These are phyloP conservation scores for Cromileptes altivelis DNA, from an alignment of 2,113 vertebrate species.

Conservation along the genomic window DNA sequence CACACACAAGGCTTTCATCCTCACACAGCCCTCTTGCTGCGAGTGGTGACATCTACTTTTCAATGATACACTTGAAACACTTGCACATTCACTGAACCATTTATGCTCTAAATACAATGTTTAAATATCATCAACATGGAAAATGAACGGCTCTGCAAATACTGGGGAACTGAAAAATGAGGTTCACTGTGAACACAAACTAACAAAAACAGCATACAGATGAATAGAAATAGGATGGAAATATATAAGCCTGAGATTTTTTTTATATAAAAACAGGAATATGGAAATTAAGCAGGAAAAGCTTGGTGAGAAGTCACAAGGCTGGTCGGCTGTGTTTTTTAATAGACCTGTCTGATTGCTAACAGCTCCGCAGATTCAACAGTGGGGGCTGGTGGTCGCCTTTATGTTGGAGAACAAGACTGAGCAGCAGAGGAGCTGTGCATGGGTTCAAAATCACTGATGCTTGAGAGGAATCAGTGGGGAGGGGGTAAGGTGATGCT, in stretches of 20 bases:
- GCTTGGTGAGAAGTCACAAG: background rate
- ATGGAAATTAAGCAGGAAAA: slow-evolving; percentile 8
- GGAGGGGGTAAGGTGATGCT: slow-evolving; percentile 30
- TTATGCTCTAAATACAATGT: background rate
- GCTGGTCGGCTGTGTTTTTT: background rate
- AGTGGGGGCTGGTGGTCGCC: slow-evolving; percentile 36
- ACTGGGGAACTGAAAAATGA: slow-evolving; percentile 22
- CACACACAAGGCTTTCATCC: background rate
- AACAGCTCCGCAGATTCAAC: slow-evolving; percentile 30
- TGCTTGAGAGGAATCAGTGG: slow-evolving; percentile 29
- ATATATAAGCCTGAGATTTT: background rate
- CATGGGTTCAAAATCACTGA: slow-evolving; percentile 49
- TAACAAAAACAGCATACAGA: background rate
- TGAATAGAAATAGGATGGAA: background rate
- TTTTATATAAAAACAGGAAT: background rate
- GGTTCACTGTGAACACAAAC: slow-evolving; percentile 6
- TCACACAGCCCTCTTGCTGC: background rate
- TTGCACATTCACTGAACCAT: slow-evolving; percentile 10
- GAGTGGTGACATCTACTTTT: slow-evolving; percentile 20
- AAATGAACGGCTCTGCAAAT: slow-evolving; percentile 12
- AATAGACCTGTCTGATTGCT: slow-evolving; percentile 41
- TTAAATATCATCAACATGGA: slow-evolving; percentile 13
- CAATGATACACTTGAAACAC: slow-evolving; percentile 11
- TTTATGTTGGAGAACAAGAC: slow-evolving; percentile 11
- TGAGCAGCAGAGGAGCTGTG: slow-evolving; percentile 18